Evolutionary conservation across 2,888 invertebrate species (phyloP), one percentile per base, ranked within the genome.

Genomic region (Hydrotaea diabolus): DNA sequence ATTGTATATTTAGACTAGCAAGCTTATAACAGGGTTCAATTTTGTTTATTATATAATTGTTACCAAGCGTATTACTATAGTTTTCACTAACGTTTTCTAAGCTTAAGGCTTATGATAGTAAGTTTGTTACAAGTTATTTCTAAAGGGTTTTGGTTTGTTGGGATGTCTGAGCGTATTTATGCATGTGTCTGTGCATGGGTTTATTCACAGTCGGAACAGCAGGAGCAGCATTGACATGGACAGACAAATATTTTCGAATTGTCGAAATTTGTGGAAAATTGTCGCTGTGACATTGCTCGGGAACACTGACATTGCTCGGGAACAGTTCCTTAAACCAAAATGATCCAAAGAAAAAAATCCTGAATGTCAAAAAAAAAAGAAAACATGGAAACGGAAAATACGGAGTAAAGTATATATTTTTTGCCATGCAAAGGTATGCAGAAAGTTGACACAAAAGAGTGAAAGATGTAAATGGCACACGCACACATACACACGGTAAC

Each of bases 401-500:
- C 9, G 19, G 26, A 64, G 5, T 3, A n/a, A n/a, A n/a, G n/a
- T n/a, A n/a, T n/a, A 11, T 17, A 64, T 26, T 9, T 19, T 15
- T 23, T 69, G 66, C 23, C 15, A 26, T 21, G 8, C 39, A 46
- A 69, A 69, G 26, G 49, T 46, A 43, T 19, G 19, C 55, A 55
- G 21, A 55, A 55, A 55, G 55, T 21, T 11, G 55, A 55, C 19
- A 55, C 23, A 21, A 55, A 55, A 55, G 53, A 49, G 69, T 49
- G 55, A 26, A 69, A 49, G 46, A 26, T 49, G 69, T 46, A 69
- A n/a, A 46, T 69, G 49, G 8, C 69, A 69, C 46, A 23, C n/a
- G 26, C 9, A 49, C 13, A 21, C 31, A 4, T 7, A 49, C 21
- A 13, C 31, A 66, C n/a, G n/a, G n/a, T n/a, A n/a, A n/a, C n/a